These are phyloP conservation scores for Urophycis tenuis DNA, from an alignment of 2,797 vertebrate genomes.

Conservation along the genomic window DNA sequence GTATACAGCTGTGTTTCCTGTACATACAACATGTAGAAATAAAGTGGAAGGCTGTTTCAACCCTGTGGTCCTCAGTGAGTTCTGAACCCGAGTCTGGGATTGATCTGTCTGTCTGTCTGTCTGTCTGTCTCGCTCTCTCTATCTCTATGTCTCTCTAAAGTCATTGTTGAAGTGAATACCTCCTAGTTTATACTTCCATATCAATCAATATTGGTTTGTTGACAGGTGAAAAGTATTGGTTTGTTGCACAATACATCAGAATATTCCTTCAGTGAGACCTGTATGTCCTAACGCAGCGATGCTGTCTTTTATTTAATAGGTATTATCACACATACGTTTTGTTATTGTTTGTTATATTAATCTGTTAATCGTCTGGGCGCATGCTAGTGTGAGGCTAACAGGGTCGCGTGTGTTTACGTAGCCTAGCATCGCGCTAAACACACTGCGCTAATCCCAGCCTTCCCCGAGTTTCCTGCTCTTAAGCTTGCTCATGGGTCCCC, in stretches of 20 bases:
- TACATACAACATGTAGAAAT: conserved; percentile 64
- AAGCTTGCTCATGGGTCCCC: conserved; percentile 27
- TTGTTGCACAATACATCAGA: not conserved
- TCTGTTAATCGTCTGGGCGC: no score
- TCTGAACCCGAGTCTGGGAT: not conserved
- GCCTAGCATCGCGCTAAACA: conserved; percentile 7
- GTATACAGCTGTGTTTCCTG: conserved; percentile 54
- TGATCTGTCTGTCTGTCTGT: not conserved
- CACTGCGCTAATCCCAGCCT: conserved; percentile 33
- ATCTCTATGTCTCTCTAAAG: not conserved
- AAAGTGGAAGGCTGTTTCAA: conserved; percentile 57
- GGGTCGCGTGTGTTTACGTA: conserved; percentile 3
- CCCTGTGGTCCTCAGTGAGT: conserved; percentile 36
- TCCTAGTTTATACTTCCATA: not conserved
- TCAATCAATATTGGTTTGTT: not conserved
- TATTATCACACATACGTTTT: no score
- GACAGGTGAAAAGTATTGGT: not conserved
- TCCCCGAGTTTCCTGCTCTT: conserved; percentile 47
- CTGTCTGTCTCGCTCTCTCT: not conserved
- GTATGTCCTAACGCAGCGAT: not conserved
- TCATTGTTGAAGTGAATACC: not conserved
- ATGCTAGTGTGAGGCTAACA: not conserved
- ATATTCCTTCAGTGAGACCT: not conserved
- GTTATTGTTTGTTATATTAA: no score
- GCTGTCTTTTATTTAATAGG: not conserved